Evolutionary conservation across 64 coral and sea anemone genomes (phyloP).

Genomic region (Platygyra sinensis): DNA sequence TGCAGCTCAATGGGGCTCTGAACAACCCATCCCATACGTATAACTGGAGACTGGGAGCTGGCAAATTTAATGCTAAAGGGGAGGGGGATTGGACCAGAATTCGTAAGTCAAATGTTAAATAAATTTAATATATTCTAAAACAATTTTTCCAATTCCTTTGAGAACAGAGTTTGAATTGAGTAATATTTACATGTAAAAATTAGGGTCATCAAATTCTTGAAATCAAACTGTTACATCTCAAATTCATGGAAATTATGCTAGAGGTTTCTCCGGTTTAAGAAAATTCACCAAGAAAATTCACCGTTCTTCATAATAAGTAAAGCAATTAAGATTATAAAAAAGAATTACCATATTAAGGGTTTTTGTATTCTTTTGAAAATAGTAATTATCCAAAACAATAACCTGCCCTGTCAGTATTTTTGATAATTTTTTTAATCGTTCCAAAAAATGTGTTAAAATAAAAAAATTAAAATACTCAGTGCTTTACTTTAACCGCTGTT

Average conservation of each 20-base stretch:
- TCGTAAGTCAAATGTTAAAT: too few relatives aligned
- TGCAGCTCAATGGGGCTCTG: too few relatives aligned
- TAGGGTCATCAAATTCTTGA: too few relatives aligned
- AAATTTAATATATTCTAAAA: too few relatives aligned
- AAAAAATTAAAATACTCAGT: background rate
- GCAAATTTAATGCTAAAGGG: too few relatives aligned
- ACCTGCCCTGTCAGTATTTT: background rate
- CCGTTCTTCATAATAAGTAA: background rate
- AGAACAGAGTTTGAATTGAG: background rate
- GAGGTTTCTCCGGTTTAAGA: background rate
- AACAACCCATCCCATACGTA: too few relatives aligned
- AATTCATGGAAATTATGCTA: background rate
- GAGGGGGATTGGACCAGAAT: too few relatives aligned
- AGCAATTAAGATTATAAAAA: background rate
- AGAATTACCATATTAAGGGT: background rate
- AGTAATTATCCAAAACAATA: background rate
- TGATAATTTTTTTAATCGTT: background rate
- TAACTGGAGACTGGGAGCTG: too few relatives aligned
- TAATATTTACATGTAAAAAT: too few relatives aligned
- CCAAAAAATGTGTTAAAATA: background rate
- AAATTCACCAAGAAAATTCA: background rate
- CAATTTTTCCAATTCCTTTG: too few relatives aligned
- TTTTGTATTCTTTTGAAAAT: background rate
- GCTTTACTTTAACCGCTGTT: background rate
- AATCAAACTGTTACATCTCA: too few relatives aligned